Percentiles rank a stretch among this genome's conserved stretches.
These are phyloP conservation scores for Ochropleura plecta DNA, from an alignment of 2,888 invertebrate species.

Conservation along the genomic window DNA sequence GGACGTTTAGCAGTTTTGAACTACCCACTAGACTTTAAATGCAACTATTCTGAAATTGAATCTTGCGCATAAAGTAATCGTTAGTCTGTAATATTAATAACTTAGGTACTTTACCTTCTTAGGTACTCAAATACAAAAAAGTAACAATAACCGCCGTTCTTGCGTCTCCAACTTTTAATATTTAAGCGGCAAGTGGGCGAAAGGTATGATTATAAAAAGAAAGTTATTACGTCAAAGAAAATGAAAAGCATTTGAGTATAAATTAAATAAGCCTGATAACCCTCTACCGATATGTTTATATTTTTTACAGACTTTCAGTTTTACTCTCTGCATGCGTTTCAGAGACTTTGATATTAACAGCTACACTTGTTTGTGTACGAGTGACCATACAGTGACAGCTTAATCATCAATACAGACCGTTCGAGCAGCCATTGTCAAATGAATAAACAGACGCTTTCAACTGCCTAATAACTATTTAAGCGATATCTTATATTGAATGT, in stretches of 20 bases:
- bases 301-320: neutral
- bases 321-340: neutral
- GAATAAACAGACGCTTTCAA: neutral
- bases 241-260: constrained; percentile 24
- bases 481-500: no score
- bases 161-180: constrained; percentile 54
- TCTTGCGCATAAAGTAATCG: neutral
- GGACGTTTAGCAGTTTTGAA: neutral
- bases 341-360: neutral
- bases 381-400: neutral
- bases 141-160: constrained; percentile 18
- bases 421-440: neutral
- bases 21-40: neutral
- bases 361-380: neutral
- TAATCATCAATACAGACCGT: neutral
- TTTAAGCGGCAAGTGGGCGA: constrained; percentile 50
- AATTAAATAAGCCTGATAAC: constrained; percentile 19
- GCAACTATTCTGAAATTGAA: neutral
- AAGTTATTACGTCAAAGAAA: constrained; percentile 64
- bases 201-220: constrained; percentile 60
- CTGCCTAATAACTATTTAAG: neutral
- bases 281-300: neutral
- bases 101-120: neutral
- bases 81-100: neutral
- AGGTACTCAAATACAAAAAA: constrained; percentile 12